Conservation (phyloP, 1,140 invertebrate species). For the Sesamia nonagrioides region DNA sequence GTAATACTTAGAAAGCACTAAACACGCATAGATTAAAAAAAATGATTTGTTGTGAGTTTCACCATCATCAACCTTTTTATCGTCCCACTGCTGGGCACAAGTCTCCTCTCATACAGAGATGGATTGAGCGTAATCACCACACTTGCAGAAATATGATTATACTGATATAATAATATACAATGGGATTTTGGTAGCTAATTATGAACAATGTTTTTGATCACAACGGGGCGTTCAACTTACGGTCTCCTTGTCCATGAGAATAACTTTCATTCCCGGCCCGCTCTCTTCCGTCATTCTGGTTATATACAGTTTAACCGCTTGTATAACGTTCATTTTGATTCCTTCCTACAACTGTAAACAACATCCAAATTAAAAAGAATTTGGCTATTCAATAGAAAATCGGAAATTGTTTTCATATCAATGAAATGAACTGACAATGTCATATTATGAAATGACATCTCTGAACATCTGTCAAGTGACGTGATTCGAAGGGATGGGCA, state of each 20-base stretch:
- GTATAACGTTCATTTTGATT: constrained; percentile 95
- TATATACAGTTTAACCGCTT: constrained; percentile 97
- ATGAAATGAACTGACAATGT: neutral
- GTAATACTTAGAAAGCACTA: too few species aligned
- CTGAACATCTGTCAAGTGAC: neutral
- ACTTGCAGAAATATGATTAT: too few species aligned
- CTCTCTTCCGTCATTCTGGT: constrained; percentile 99
- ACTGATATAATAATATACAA: too few species aligned
- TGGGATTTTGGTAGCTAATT: neutral
- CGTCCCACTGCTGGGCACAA: too few species aligned
- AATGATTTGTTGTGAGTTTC: too few species aligned
- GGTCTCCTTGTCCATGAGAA: constrained; percentile 99
- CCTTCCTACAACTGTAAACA: neutral
- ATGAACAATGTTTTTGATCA: neutral
- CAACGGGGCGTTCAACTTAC: constrained; percentile 85
- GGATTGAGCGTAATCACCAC: too few species aligned
- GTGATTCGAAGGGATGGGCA: neutral
- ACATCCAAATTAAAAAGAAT: neutral
- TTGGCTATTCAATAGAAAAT: neutral
- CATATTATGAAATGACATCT: neutral
- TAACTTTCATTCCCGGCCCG: constrained; percentile 99
- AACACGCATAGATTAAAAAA: too few species aligned
- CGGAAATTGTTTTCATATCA: constrained; percentile 16
- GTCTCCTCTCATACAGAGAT: too few species aligned
- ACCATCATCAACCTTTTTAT: too few species aligned